phyloP scores from a whole-genome alignment of 2,113 vertebrate genomes.

The Mesocricetus auratus region DNA sequence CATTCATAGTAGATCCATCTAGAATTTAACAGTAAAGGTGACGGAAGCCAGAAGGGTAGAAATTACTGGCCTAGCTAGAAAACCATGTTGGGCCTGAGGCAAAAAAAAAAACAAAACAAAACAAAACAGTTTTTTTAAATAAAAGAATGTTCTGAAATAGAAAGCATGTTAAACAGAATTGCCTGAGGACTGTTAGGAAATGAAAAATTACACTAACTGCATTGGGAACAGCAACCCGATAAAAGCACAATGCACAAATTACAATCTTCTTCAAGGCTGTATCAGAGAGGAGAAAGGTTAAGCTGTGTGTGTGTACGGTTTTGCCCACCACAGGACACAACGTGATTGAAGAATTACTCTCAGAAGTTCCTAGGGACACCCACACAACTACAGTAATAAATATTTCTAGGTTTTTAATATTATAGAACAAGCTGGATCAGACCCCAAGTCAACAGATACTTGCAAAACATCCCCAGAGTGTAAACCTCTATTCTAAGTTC shows the following conservation, averaged over 20 bases:
- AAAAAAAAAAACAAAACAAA: neutral
- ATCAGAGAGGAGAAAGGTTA: constrained; percentile 77
- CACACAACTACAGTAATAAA: constrained; percentile 75
- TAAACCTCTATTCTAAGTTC: constrained; percentile 61
- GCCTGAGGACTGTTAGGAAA: constrained; percentile 80
- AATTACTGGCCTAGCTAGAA: constrained; percentile 77
- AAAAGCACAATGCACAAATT: constrained; percentile 82
- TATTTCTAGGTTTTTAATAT: constrained; percentile 72
- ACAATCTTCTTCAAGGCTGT: constrained; percentile 74
- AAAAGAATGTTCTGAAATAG: constrained; percentile 82
- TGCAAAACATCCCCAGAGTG: constrained; percentile 62
- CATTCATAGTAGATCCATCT: constrained; percentile 8
- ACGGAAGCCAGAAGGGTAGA: constrained; percentile 71
- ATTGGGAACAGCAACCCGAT: constrained; percentile 81
- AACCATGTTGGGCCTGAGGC: constrained; percentile 75
- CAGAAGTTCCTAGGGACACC: constrained; percentile 67
- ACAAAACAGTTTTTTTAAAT: constrained; percentile 68
- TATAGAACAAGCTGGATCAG: constrained; percentile 65
- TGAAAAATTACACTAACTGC: constrained; percentile 83
- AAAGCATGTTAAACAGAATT: constrained; percentile 82
- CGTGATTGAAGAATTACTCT: constrained; percentile 77
- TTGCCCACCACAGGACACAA: constrained; percentile 68
- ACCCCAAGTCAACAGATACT: constrained; percentile 60
- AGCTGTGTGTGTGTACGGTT: constrained; percentile 59
- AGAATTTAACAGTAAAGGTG: constrained; percentile 72